Conservation (phyloP, 1,140 invertebrate genomes). For the Rhizoglyphus robini region DNA sequence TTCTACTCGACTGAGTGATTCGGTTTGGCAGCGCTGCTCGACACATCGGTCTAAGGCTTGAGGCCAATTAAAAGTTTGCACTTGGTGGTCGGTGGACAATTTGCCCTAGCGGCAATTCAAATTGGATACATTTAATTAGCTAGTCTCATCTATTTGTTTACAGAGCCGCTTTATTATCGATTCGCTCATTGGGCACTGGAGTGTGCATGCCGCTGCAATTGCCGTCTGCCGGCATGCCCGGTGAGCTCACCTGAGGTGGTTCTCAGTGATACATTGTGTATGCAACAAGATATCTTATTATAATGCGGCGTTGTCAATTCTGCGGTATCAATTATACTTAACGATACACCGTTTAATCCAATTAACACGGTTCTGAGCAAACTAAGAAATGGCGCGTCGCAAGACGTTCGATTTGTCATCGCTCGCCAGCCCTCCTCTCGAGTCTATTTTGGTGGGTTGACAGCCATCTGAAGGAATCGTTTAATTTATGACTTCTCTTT, state of each 20-base stretch:
- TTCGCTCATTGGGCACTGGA: too few species aligned
- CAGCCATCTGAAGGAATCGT: background rate
- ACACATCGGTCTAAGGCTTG: background rate
- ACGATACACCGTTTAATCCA: conserved; percentile 7
- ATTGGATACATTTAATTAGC: conserved; percentile 10
- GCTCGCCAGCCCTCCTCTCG: background rate
- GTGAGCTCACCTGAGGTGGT: too few species aligned
- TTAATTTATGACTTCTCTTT: background rate
- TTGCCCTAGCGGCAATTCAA: too few species aligned
- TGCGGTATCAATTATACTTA: conserved; percentile 4
- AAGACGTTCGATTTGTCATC: background rate
- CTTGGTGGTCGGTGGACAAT: too few species aligned
- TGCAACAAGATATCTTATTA: conserved; percentile 4
- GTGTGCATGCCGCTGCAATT: background rate
- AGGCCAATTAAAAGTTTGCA: background rate
- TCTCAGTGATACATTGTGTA: conserved; percentile 4
- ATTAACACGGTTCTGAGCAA: background rate
- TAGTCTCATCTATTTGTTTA: background rate
- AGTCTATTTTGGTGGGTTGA: background rate
- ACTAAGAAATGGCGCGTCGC: background rate
- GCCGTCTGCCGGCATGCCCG: too few species aligned
- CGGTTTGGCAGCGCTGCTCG: background rate
- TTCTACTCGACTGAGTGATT: background rate
- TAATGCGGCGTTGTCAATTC: background rate
- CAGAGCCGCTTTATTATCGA: background rate